Base-by-base conservation (phyloP, 2,797 vertebrate species). In the Phrynocephalus vlangalii region DNA sequence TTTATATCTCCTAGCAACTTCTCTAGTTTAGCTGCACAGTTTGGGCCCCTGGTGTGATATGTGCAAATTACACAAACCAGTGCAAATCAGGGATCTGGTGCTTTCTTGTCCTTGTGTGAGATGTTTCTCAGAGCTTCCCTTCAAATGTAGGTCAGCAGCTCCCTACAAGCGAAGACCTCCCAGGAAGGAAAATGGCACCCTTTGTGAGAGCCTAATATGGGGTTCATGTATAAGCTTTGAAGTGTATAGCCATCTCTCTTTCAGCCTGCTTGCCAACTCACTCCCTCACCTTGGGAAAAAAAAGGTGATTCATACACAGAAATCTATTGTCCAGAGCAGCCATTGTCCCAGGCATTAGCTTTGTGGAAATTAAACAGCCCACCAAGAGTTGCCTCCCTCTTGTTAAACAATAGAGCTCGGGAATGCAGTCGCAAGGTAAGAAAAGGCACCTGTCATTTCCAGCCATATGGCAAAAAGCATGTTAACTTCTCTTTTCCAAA, bases 271-370 rank as follows among this genome's bases (percentile, higher is more conserved):
- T 80, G n/a, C 66, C 66, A 78, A 38, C 48, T 48, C 15, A 10
- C 22, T n/a, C 33, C 63, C 63, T 44, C 56, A 8, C 60, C 20
- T 26, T 8, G 20, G 50, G 78, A 77, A 71, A 91, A 92, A 90
- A 0, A 87, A 90, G 93, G 85, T 85, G 60, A 87, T 93, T 91
- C 89, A 84, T 90, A 93, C 91, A 89, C 89, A 91, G 93, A 93
- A 92, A 89, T 70, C 79, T 92, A 92, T 71, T 92, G 93, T 90
- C 88, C 89, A 87, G 91, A 91, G 84, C 87, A 93, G 82, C 77
- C 86, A 91, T 91, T 87, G 91, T 92, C 87, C 91, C 92, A 0
- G 79, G 77, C 91, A 91, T 94, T 90, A 91, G 50, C 22, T 0
- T 86, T 90, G 89, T 52, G 72, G 67, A 85, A 88, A 85, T 78